Evolutionary conservation across 2,113 vertebrate species (phyloP), one percentile per base, ranked within the genome.

Genomic region (Anolis carolinensis): DNA sequence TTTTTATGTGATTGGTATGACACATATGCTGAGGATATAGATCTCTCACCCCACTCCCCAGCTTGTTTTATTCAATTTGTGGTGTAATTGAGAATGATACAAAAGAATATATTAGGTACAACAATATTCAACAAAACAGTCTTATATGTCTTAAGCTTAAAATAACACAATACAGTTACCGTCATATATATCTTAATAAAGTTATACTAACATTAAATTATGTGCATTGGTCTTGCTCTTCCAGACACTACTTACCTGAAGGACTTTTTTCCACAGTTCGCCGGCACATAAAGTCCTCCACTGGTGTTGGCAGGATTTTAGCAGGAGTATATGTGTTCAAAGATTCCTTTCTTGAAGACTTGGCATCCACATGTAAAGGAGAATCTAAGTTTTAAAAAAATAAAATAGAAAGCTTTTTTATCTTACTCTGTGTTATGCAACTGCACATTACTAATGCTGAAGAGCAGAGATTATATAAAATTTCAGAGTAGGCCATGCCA

Each of bases 301-400:
- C 93, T 71, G 96, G 95, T 39, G 96, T 97, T 86, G 97, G 97
- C 32, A 97, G 97, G 88, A 98, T 96, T 93, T 97, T 98, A 78
- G 97, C 92, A 90, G 97, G 97, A 67, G 96, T 97, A 2, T 97
- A 98, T 14, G 96, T 98, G 94, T 98, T 98, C 91, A 98, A 95
- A 90, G 96, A 87, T 71, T 91, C 77, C 93, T 97, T 98, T 94
- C 95, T 97, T 94, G 95, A 93, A 88, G 96, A 92, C 81, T 83
- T 63, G 94, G 96, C 94, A 91, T 94, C 94, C 85, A 82, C 78
- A 71, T 87, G 92, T 76, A 90, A 73, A 89, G 92, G 63, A 91
- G 91, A 94, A 81, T 88, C 95, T 96, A 88, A 86, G 94, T 91
- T 44, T 16, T 67, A 68, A 34, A 55, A 4, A 92, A 25, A 90